Evolutionary conservation across 2,113 vertebrate genomes (phyloP).

Genomic region (Herpetotheres cachinnans): DNA sequence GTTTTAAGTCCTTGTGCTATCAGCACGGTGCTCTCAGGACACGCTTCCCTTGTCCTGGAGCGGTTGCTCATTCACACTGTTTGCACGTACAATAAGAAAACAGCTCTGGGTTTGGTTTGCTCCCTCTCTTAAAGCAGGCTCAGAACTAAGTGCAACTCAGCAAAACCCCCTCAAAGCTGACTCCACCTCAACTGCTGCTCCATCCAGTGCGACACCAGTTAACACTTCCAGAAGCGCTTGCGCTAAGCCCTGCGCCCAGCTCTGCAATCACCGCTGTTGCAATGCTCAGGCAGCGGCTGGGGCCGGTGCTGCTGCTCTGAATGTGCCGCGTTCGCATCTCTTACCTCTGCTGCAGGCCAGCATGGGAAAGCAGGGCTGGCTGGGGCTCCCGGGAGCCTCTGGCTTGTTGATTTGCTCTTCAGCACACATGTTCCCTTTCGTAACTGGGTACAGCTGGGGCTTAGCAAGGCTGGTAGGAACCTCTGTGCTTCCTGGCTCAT

Average conservation of each 20-base stretch:
- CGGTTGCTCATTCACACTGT: neutral
- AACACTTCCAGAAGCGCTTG: accelerated
- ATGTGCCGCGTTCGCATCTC: neutral
- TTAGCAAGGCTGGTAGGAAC: accelerated
- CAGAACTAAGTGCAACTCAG: accelerated
- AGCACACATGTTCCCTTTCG: neutral
- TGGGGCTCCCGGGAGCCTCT: neutral
- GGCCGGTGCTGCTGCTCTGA: neutral
- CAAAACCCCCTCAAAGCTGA: accelerated
- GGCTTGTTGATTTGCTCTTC: neutral
- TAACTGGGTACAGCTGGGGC: neutral
- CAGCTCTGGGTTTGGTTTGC: accelerated
- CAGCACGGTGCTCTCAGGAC: neutral
- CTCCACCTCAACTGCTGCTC: neutral
- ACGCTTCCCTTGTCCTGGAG: neutral
- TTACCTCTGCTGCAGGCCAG: neutral
- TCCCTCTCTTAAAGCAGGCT: neutral
- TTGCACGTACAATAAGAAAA: accelerated
- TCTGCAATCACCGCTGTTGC: accelerated
- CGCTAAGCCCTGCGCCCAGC: accelerated
- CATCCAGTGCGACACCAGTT: neutral
- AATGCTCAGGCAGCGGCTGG: neutral
- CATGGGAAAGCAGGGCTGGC: neutral
- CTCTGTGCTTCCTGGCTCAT: neutral
- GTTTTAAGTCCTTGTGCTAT: neutral